phyloP scores from a whole-genome alignment of 1,140 invertebrate genomes.

The Melipona quadrifasciata region DNA sequence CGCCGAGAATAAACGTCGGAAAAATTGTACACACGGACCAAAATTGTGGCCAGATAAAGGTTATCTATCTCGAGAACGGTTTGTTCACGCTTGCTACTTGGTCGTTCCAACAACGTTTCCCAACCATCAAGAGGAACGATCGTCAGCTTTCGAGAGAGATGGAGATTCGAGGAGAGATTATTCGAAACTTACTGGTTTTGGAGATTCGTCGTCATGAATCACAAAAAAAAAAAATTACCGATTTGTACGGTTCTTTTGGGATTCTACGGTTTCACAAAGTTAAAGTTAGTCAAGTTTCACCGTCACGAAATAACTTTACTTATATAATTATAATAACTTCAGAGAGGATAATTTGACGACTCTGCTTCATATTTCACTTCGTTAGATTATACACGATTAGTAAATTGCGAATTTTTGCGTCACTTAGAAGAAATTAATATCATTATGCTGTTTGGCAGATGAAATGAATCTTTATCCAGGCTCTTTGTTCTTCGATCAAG shows the following conservation, averaged over 20 bases:
- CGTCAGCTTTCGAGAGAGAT: background rate
- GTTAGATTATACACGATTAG: too few relatives aligned
- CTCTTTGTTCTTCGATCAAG: too few relatives aligned
- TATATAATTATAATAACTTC: too few relatives aligned
- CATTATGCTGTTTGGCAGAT: too few relatives aligned
- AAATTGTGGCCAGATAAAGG: constrained; percentile 31
- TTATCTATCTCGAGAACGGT: constrained; percentile 31
- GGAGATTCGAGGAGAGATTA: background rate
- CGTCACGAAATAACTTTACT: too few relatives aligned
- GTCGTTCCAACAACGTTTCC: constrained; percentile 22
- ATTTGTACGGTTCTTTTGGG: background rate
- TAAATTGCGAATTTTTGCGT: too few relatives aligned
- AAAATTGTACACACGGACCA: background rate
- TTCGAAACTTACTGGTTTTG: background rate
- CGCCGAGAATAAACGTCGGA: constrained; percentile 1
- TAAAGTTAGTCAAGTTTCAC: too few relatives aligned
- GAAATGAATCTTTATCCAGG: too few relatives aligned
- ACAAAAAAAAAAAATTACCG: background rate
- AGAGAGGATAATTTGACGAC: too few relatives aligned
- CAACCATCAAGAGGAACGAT: background rate
- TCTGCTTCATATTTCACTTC: too few relatives aligned
- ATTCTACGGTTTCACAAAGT: background rate
- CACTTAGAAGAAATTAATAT: too few relatives aligned
- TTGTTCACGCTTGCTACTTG: constrained; percentile 10
- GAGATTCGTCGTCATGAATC: background rate